phyloP scores from a whole-genome alignment of 2,888 invertebrate genomes.

The Galerucella pusilla region DNA sequence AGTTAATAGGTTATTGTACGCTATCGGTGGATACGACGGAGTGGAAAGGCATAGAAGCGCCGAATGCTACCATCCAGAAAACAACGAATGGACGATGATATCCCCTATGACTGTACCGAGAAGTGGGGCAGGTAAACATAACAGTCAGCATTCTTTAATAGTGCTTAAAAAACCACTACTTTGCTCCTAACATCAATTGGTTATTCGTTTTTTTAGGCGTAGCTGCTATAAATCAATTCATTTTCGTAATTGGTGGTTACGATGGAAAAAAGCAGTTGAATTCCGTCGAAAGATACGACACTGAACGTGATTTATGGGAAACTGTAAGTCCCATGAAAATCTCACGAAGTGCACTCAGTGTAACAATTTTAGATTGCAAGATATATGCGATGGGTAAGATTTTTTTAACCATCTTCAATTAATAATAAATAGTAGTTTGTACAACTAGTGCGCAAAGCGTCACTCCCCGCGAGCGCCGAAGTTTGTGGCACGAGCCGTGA shows the following conservation, averaged over 20 bases:
- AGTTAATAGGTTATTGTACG: constrained; percentile 76
- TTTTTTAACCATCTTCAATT: neutral
- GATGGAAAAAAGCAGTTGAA: constrained; percentile 85
- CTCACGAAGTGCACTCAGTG: constrained; percentile 88
- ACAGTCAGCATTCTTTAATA: neutral
- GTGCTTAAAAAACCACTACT: too few species aligned
- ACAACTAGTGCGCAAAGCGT: too few species aligned
- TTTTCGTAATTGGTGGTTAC: constrained; percentile 96
- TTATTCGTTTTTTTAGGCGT: constrained; percentile 70
- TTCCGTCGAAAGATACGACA: constrained; percentile 88
- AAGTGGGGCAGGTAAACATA: constrained; percentile 81
- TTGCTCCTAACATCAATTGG: too few species aligned
- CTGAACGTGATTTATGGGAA: constrained; percentile 85
- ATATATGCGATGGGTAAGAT: constrained; percentile 86
- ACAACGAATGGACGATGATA: constrained; percentile 87
- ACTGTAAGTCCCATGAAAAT: constrained; percentile 79
- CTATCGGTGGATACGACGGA: constrained; percentile 92
- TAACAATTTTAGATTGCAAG: constrained; percentile 86
- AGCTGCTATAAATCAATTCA: constrained; percentile 84
- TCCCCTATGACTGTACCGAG: constrained; percentile 81
- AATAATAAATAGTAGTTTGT: neutral
- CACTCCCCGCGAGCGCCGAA: too few species aligned
- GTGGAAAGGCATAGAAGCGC: constrained; percentile 78
- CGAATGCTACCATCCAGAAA: constrained; percentile 95
- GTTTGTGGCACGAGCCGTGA: too few species aligned